phyloP scores from a whole-genome alignment of 1,140 invertebrate genomes.

The Cotesia typhae region DNA sequence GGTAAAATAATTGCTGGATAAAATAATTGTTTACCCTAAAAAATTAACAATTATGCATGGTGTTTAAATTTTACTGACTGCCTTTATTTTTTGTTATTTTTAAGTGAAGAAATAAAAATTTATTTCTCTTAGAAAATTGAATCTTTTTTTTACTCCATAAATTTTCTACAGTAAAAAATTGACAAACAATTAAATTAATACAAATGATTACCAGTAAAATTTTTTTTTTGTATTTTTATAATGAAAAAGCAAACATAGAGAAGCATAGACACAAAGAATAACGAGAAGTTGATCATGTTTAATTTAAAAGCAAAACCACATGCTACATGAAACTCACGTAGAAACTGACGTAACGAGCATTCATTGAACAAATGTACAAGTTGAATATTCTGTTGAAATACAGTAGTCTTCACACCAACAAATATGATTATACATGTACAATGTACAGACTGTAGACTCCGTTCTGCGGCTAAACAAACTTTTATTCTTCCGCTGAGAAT shows the following conservation, averaged over 20 bases:
- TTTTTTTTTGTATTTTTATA: too few relatives aligned
- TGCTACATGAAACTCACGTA: constrained; percentile 7
- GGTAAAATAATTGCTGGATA: constrained; percentile 49
- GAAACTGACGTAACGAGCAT: neutral
- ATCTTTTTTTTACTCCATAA: too few relatives aligned
- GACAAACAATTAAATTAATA: too few relatives aligned
- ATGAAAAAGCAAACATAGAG: neutral
- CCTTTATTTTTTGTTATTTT: too few relatives aligned
- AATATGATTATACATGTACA: neutral
- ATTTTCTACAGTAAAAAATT: neutral
- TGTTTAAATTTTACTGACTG: constrained; percentile 13
- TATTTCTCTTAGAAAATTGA: too few relatives aligned
- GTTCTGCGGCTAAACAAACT: too few relatives aligned
- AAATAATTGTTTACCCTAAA: neutral
- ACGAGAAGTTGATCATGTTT: neutral
- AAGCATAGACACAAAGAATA: neutral
- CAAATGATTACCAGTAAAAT: too few relatives aligned
- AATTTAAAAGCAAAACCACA: constrained; percentile 7
- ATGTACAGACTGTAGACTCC: neutral
- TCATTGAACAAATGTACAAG: constrained; percentile 6
- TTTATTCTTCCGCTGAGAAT: too few relatives aligned
- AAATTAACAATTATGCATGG: constrained; percentile 11
- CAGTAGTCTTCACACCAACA: constrained; percentile 5
- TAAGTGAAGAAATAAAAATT: too few relatives aligned
- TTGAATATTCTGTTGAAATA: constrained; percentile 2